Conservation (phyloP, 2,113 vertebrate genomes). For the Lampris incognitus region DNA sequence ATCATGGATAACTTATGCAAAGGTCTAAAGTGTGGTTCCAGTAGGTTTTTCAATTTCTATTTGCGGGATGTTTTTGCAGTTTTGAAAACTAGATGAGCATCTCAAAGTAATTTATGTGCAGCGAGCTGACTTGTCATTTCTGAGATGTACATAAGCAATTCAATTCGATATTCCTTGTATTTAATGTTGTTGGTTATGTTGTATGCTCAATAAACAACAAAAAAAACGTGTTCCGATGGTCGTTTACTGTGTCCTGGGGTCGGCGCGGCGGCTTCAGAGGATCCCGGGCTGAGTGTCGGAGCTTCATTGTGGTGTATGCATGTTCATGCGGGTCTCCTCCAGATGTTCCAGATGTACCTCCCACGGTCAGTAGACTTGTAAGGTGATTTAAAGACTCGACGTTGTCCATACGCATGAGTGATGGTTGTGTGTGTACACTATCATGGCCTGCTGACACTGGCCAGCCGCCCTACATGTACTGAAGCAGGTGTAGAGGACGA, state of each 20-base stretch:
- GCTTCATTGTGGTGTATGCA: no score
- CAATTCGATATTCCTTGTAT: neutral
- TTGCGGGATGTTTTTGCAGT: slow-evolving; percentile 25
- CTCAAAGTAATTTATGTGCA: neutral
- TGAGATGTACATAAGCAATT: slow-evolving; percentile 11
- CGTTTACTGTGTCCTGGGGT: neutral
- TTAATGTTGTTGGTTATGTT: slow-evolving; percentile 13
- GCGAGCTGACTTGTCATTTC: neutral
- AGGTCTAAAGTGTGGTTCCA: slow-evolving; percentile 1
- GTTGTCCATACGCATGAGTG: no score
- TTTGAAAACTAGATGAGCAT: neutral
- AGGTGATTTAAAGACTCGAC: no score
- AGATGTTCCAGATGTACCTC: no score
- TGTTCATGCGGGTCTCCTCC: no score
- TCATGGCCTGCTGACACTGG: no score
- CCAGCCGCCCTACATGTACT: no score
- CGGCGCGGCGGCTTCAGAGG: no score
- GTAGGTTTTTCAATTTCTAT: neutral
- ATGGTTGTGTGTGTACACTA: no score
- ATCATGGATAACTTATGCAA: neutral
- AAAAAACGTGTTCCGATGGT: neutral
- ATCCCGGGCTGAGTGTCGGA: no score
- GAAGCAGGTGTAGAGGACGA: no score
- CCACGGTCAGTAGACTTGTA: no score
- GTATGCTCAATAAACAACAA: slow-evolving; percentile 46